phyloP scores from a whole-genome alignment of 2,113 vertebrate genomes.

The Nematolebias whitei region DNA sequence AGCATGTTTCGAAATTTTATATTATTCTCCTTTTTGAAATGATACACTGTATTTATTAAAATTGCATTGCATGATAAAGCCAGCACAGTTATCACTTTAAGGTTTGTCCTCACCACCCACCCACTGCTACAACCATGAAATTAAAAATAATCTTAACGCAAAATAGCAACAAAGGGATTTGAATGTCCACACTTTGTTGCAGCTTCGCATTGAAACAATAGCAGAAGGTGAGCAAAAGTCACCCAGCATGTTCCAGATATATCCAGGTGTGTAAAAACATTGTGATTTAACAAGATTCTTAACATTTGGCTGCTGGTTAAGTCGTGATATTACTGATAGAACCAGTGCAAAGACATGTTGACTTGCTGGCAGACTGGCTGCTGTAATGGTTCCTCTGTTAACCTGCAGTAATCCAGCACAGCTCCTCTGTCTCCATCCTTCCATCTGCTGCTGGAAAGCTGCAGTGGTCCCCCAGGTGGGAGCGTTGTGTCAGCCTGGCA shows the following conservation, averaged over 20 bases:
- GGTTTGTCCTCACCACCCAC: no score
- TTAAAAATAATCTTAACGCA: background rate
- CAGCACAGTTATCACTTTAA: background rate
- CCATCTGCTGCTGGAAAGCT: constrained; percentile 75
- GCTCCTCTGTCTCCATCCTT: constrained; percentile 57
- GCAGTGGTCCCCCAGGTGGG: constrained; percentile 68
- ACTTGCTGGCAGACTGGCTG: constrained; percentile 48
- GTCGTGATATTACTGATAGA: constrained; percentile 44
- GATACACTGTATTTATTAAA: background rate
- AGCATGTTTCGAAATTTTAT: no score
- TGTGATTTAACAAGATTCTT: constrained; percentile 47
- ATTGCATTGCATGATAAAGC: background rate
- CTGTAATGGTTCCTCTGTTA: constrained; percentile 62
- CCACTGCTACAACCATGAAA: no score
- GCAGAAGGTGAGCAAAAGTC: constrained; percentile 10
- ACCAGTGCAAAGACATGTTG: constrained; percentile 59
- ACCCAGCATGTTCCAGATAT: constrained; percentile 39
- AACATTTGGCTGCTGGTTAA: constrained; percentile 44
- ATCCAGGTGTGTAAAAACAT: constrained; percentile 41
- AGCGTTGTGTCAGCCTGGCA: constrained; percentile 67
- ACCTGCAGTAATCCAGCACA: constrained; percentile 62
- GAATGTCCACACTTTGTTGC: no score
- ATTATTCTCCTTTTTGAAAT: no score
- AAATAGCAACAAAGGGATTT: background rate
- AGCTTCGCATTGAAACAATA: background rate